Evolutionary conservation across 2,888 invertebrate genomes (phyloP).

Genomic region (Tigriopus californicus): DNA sequence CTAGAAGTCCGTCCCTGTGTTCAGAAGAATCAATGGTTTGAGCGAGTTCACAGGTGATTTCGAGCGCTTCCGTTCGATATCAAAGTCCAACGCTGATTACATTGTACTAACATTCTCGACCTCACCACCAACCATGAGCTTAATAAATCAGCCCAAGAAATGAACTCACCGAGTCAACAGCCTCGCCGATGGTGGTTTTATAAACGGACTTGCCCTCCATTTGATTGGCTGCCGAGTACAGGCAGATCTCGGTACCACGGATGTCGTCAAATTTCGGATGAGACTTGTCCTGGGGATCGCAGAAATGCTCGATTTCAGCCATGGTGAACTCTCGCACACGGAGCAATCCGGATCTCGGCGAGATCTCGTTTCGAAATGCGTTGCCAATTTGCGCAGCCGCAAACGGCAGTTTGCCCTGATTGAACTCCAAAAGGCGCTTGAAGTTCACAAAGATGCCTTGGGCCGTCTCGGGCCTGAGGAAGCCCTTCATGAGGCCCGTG

Average conservation of each 20-base stretch:
- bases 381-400: slow-evolving; percentile 98
- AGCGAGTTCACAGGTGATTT: too few species aligned
- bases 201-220: slow-evolving; percentile 86
- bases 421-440: slow-evolving; percentile 88
- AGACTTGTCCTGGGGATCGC: slow-evolving; percentile 67
- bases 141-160: too few species aligned
- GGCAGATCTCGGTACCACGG: slow-evolving; percentile 48
- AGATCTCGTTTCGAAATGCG: slow-evolving; percentile 97
- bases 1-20: too few species aligned
- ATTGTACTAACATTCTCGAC: too few species aligned
- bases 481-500: slow-evolving; percentile 68
- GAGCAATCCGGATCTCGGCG: slow-evolving; percentile 84
- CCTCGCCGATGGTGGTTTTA: slow-evolving; percentile 58
- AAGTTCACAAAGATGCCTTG: slow-evolving; percentile 99
- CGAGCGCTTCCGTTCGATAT: too few species aligned
- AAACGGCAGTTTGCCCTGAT: slow-evolving; percentile 86
- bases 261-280: slow-evolving; percentile 74
- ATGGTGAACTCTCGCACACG: slow-evolving; percentile 92
- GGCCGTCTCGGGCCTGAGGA: slow-evolving; percentile 91
- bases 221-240: slow-evolving; percentile 91
- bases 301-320: slow-evolving; percentile 99
- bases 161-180: slow-evolving; percentile 45
- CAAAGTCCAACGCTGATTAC: too few species aligned
- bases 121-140: too few species aligned
- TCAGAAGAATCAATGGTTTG: too few species aligned